Percentiles rank a stretch among this genome's conserved stretches.
Conservation (phyloP, 2,888 invertebrate species). For the Spatulosminthurus flaviceps region DNA sequence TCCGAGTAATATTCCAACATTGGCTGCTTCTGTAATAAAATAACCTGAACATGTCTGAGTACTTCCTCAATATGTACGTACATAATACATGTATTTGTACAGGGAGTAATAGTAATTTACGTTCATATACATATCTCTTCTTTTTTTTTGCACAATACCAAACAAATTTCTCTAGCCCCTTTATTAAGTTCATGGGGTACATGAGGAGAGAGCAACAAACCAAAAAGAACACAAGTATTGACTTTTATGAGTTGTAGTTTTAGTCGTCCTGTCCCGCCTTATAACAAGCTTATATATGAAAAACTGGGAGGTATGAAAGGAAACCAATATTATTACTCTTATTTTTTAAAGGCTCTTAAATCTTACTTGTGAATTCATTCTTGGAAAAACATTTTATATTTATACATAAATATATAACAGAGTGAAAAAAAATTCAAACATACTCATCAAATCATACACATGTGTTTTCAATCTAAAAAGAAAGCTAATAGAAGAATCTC, state of each 20-base stretch:
- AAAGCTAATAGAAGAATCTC: no score
- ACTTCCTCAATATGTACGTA: no score
- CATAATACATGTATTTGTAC: no score
- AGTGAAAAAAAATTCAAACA: background rate
- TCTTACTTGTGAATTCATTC: background rate
- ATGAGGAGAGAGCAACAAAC: background rate
- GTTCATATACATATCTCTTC: background rate
- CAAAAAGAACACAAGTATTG: background rate
- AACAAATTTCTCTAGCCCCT: background rate
- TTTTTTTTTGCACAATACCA: slow-evolving; percentile 8
- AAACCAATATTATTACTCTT: slow-evolving; percentile 3
- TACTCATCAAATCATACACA: background rate
- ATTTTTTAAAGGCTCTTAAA: slow-evolving; percentile 8
- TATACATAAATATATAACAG: no score
- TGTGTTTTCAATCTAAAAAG: no score
- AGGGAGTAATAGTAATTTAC: background rate
- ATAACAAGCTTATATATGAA: background rate
- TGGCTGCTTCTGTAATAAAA: background rate
- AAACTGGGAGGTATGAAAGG: background rate
- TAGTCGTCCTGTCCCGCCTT: no score
- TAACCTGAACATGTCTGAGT: background rate
- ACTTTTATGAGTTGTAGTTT: slow-evolving; percentile 8
- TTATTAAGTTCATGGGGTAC: no score
- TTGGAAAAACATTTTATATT: no score
- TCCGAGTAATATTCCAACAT: slow-evolving; percentile 5